These are phyloP conservation scores for Apostichopus parvimensis DNA, from an alignment of 35 echinoderm and acorn worm species.

Conservation along the genomic window DNA sequence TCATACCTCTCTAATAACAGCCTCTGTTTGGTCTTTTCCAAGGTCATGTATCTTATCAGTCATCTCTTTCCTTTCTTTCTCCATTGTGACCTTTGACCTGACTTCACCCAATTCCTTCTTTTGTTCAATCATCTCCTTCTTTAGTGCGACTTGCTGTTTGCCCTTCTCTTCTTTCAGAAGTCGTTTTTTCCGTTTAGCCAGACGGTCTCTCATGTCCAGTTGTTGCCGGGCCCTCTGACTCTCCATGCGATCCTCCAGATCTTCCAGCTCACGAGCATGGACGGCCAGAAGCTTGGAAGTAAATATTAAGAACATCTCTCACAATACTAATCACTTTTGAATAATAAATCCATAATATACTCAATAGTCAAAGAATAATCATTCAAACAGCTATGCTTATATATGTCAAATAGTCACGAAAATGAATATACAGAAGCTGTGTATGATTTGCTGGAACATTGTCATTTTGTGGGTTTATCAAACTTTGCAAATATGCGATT, in stretches of 20 bases:
- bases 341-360: not conserved
- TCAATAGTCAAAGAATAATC: not conserved
- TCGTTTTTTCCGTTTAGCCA: slow-evolving; percentile 77
- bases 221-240: slow-evolving; percentile 71
- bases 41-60: slow-evolving; percentile 76
- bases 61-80: slow-evolving; percentile 84
- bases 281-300: slow-evolving; percentile 58
- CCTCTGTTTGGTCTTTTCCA: slow-evolving; percentile 57
- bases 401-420: too few relatives aligned
- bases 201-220: slow-evolving; percentile 69
- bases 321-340: not conserved
- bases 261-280: slow-evolving; percentile 90
- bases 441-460: too few relatives aligned
- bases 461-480: too few relatives aligned
- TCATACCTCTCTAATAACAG: slow-evolving; percentile 28
- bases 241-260: slow-evolving; percentile 85
- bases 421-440: too few relatives aligned
- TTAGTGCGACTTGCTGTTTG: slow-evolving; percentile 84
- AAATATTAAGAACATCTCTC: not conserved
- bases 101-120: slow-evolving; percentile 86
- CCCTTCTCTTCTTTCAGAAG: slow-evolving; percentile 69
- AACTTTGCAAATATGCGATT: too few relatives aligned
- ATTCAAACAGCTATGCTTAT: too few relatives aligned
- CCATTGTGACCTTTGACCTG: slow-evolving; percentile 76
- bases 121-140: slow-evolving; percentile 80